Base-by-base conservation (phyloP, 2,888 invertebrate species). In the Cephus pygmeus region DNA sequence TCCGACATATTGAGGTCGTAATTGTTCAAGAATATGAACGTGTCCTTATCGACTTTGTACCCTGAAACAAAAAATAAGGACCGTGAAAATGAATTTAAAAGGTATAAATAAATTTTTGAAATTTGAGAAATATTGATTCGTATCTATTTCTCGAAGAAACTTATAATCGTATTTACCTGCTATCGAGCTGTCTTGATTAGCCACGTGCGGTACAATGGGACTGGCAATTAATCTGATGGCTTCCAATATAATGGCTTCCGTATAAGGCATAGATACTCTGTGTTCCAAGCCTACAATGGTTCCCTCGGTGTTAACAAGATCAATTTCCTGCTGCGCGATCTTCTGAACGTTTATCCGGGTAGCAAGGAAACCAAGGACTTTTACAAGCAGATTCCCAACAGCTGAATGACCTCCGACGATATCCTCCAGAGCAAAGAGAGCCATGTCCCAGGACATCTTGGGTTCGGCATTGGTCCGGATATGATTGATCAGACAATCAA, bases 121-220 rank as follows among this genome's bases (percentile, higher is more conserved):
- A 30, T 69, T 15, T 11, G 31, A 33, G 30, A 73, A 35, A 74
- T 73, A 75, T 56, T 9, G 0, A 56, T 1, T 23, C 6, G 2
- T 9, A 23, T 23, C 23, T 23, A 2, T 56, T 23, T 56, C 23
- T 23, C 23, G 2, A n/a, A 69, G 31, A 77, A 68, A 34, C 12
- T 34, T 11, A 31, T 69, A n/a, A 30, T 35, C 35, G 23, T 77
- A 88, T 91, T 92, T 91, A 95, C 95, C 95, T 85, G 92, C 93
- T 81, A 95, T 92, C 6, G 93, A 92, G 80, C 94, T 94, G 81
- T 94, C 93, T 82, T 93, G 93, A 81, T 93, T 94, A 30, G 95
- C 93, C 1, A 95, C 94, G 85, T 95, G 94, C 0, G 95, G 95
- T 0, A 95, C 95, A 76, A 95, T 95, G 0, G 95, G 95, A 23